Evolutionary conservation across 1,140 invertebrate species (phyloP), one percentile per base, ranked within the genome.

Genomic region (Aricia agestis): DNA sequence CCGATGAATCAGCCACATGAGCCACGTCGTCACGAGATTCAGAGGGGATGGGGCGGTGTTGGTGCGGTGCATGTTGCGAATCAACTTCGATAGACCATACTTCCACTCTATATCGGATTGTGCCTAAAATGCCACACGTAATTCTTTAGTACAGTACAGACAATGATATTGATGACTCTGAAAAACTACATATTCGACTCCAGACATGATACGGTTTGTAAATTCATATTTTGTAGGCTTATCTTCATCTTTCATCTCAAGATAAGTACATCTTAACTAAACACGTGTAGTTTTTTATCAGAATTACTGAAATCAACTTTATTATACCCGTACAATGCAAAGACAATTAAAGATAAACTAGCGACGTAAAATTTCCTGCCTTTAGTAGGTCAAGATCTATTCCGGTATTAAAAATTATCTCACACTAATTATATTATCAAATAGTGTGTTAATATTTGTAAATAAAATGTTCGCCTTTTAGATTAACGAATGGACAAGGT

Each of bases 71-170:
- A 99, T 99, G 85, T 99, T 98, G 76, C 98, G 94, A 83, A 99
- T 99, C 78, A 99, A 93, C 93, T 99, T 99, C 61, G 98, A 99
- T 78, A 99, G 92, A 41, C 99, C 99, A 86, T 99, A 99, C 92
- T 99, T 99, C 99, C 99, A 99, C 92, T 99, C 99, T 79, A 98
- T 99, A 92, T 99, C 99, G n/a, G 98, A 99, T 94, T 99, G 98
- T 61, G 98, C 98, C 94, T 98, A 85, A 74, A 86, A 83, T 36
- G 71, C 45, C n/a, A 59, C 19, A 25, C 10, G 59, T 63, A 11
- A 63, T 19, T 59, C 25, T 25, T 25, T 25, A 25, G 25, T 3
- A 25, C 25, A 18, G 58, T 17, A 59, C 58, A 36, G 36, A 9
- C 6, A 36, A 36, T 36, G 6, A 36, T 36, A 36, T 7, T 36